Evolutionary conservation across 2,888 invertebrate species (phyloP), one percentile per base, ranked within the genome.

Genomic region (Epinotia brunnichana): DNA sequence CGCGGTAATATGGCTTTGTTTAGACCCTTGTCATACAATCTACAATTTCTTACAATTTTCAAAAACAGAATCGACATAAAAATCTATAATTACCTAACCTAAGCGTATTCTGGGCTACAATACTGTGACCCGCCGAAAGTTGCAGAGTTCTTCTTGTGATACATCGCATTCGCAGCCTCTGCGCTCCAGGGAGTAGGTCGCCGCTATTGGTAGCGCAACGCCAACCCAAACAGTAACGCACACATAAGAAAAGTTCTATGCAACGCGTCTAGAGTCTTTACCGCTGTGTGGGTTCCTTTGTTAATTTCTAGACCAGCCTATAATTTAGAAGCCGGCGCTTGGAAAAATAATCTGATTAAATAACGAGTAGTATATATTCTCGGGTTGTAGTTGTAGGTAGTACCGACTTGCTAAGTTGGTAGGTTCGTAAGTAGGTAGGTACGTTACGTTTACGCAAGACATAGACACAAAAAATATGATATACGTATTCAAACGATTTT

Each of bases 91-190:
- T n/a, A n/a, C n/a, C n/a, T n/a, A 77, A 73, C 76, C 74, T 71
- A 79, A 79, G 74, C 57, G 54, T 24, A 64, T 24, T 44, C 48
- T 59, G 60, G 67, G 51, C 80, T 79, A 79, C 24, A 51, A 13
- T 77, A 76, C 68, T 19, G 29, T 67, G 80, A 77, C 53, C 80
- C 70, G 60, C 17, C 69, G 71, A 74, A 70, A 62, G 60, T 74
- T 61, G 70, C 56, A 41, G 64, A 62, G 68, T 19, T 71, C 64
- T 64, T 64, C 64, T 60, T 24, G 11, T 21, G 19, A 41, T n/a
- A 41, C 60, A 41, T 15, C n/a, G 59, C 51, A 66, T 15, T 70
- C 66, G 19, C 51, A 17, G 29, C n/a, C 3, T 57, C 29, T 59
- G 70, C 68, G 70, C 59, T 44, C 57, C 56, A 13, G 35, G 13